phyloP scores from a whole-genome alignment of 2,888 invertebrate genomes.

The Druceiella hillmani region DNA sequence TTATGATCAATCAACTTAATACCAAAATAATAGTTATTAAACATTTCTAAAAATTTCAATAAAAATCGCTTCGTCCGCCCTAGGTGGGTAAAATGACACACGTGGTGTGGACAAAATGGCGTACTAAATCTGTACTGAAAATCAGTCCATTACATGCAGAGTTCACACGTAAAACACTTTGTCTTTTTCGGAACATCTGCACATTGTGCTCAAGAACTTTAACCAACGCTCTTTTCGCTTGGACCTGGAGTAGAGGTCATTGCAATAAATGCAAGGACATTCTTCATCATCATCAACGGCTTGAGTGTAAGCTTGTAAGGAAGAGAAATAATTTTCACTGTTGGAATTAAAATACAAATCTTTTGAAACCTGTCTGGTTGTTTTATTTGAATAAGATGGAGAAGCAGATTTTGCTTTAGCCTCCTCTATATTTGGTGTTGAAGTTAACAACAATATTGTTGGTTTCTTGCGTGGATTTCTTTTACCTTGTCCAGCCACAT shows the following conservation, averaged over 20 bases:
- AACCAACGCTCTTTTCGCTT: not conserved
- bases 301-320: constrained; percentile 1
- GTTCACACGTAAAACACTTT: no score
- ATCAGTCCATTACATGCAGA: not conserved
- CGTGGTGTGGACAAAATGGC: no score
- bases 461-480: constrained; percentile 1
- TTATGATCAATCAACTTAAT: not conserved
- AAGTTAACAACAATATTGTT: constrained; percentile 4
- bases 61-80: not conserved
- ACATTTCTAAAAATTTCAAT: no score
- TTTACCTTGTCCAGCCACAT: constrained; percentile 1
- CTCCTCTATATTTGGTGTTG: constrained; percentile 2
- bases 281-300: not conserved
- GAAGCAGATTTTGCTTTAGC: constrained; percentile 5
- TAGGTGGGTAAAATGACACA: not conserved
- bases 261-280: no score
- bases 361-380: not conserved
- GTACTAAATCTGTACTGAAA: no score
- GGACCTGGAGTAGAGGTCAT: not conserved
- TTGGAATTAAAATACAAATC: not conserved
- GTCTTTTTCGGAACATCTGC: no score
- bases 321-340: not conserved
- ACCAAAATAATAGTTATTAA: not conserved
- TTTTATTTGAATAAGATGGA: not conserved
- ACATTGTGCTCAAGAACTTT: not conserved